Evolutionary conservation across 2,113 vertebrate genomes (phyloP), one percentile per base, ranked within the genome.

Genomic region (Eublepharis macularius): DNA sequence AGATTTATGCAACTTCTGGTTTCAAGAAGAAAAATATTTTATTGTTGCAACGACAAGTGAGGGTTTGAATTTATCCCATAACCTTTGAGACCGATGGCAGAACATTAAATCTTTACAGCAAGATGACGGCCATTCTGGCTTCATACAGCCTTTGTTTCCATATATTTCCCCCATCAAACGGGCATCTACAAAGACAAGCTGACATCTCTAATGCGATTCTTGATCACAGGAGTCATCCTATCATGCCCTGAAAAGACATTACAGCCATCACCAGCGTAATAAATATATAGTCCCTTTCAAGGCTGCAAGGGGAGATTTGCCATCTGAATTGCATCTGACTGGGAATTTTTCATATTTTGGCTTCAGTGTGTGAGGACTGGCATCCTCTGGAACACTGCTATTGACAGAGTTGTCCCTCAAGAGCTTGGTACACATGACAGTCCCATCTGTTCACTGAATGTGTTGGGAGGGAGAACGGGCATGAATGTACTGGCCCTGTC

Each of bases 11-110:
- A 66, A 4, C 6, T 80, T 1, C 0, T 84, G 0, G 2, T 36
- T 80, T 76, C 24, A 24, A 88, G 49, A 80, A 81, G 4, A 70
- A 86, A 90, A 81, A 24, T 3, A 51, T 84, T 47, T 63, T 78
- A 0, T 45, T 41, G 43, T 60, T 54, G 49, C 19, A 26, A 54
- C 36, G 65, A 0, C 17, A 4, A 70, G n/a, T 78, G 11, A 69
- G 68, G 1, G 43, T 57, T 70, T 51, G 29, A 3, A 41, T 79
- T 85, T 36, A 79, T 78, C 13, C 10, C 47, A 60, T 45, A 73
- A 19, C 4, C 29, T 88, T 90, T 88, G 16, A 73, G 24, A 4
- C 16, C 89, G 14, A 2, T 74, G 8, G 16, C 51, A 45, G 49
- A 29, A 65, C 77, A 2, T 6, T 36, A 80, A 84, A 60, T 80